phyloP scores from a whole-genome alignment of 2,113 vertebrate species.

The Scartelaos histophorus region DNA sequence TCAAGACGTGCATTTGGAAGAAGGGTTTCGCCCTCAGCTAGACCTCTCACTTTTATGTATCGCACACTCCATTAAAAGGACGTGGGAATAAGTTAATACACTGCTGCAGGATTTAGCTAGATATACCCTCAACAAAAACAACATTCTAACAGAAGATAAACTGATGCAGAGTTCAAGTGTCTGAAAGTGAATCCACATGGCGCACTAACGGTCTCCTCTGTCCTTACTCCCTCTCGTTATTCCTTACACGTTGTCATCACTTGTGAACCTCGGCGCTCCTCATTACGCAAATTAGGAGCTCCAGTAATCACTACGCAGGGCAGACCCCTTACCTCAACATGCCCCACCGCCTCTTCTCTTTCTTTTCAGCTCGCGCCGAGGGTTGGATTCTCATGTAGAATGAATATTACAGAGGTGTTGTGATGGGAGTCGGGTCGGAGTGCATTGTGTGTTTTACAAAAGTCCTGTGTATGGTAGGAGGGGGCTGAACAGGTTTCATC shows the following conservation, averaged over 20 bases:
- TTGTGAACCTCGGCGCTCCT: constrained; percentile 61
- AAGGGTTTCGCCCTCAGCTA: constrained; percentile 62
- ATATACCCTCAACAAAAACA: constrained; percentile 43
- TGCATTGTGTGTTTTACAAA: constrained; percentile 44
- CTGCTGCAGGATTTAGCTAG: constrained; percentile 66
- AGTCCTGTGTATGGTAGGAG: not conserved
- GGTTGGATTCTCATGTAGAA: constrained; percentile 51
- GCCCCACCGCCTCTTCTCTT: constrained; percentile 26
- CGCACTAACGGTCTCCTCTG: constrained; percentile 25
- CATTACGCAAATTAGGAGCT: constrained; percentile 75
- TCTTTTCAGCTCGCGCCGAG: constrained; percentile 68
- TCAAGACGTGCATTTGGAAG: constrained; percentile 47
- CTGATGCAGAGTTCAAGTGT: constrained; percentile 31
- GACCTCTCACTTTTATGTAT: constrained; percentile 75
- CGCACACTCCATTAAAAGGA: constrained; percentile 74
- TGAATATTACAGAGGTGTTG: constrained; percentile 70
- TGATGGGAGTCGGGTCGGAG: constrained; percentile 55
- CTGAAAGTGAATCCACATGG: constrained; percentile 18
- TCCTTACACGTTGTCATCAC: constrained; percentile 48
- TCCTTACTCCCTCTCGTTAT: constrained; percentile 41
- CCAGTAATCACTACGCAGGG: constrained; percentile 64
- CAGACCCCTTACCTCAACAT: constrained; percentile 48
- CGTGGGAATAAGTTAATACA: constrained; percentile 75
- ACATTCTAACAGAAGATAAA: constrained; percentile 46
- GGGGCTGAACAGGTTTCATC: constrained; percentile 26